Base-by-base conservation (phyloP, 1,140 invertebrate genomes). In the Planococcus citri region DNA sequence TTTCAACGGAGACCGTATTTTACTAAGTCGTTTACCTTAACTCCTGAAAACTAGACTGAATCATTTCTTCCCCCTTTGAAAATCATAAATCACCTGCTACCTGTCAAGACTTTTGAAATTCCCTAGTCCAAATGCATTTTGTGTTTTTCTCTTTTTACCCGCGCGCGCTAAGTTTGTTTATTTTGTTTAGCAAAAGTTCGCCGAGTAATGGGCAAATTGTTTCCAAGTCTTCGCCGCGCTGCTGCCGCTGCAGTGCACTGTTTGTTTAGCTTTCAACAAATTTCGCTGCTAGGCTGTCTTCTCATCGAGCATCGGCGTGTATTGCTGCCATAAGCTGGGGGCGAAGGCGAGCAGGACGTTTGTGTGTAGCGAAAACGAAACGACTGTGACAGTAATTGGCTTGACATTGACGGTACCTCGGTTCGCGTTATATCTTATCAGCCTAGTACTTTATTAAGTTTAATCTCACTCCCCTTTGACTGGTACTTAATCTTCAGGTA, bases 21-120 rank as follows among this genome's bases (percentile, higher is more conserved):
- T 64, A 64, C 60, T 64, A 64, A 64, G 60, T 64, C 60, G 60
- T 64, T 64, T 64, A 64, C 60, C 60, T 64, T 64, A 64, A 64
- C 60, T 64, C 25, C 10, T 25, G 22, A 24, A 64, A 64, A 27
- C 60, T 64, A 64, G 60, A 64, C 60, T 27, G 25, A 64, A 64
- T 64, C 60, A 64, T 64, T 64, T 64, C 60, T 64, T 58, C 17
- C 60, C 60, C 25, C 25, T 25, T 25, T 4, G 22, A 27, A 64
- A 4, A 64, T 64, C 60, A 64, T 64, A 64, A 64, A 64, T 64
- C 60, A 64, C 60, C 22, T 64, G 60, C 60, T 64, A 64, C 60
- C 60, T 64, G 60, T 64, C 60, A 64, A 64, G 60, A 64, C 60
- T 64, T 64, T 64, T 64, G 60, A 64, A 64, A 64, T 25, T 64